phyloP scores from a whole-genome alignment of 2,888 invertebrate genomes.

The Rhagonycha lutea region DNA sequence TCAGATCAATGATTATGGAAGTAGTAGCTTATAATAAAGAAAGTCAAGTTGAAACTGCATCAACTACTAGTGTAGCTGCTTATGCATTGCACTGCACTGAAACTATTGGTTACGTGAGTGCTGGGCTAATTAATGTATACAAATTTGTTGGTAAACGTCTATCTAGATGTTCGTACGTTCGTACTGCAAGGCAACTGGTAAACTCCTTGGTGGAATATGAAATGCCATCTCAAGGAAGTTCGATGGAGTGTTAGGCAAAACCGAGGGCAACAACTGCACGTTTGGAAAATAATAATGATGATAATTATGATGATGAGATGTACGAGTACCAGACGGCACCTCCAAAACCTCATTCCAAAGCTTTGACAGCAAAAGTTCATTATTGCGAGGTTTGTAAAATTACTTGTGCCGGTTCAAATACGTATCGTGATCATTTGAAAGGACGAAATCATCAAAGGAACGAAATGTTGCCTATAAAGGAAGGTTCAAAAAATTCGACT shows the following conservation, averaged over 20 bases:
- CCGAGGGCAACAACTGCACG: no score
- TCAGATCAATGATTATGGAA: slow-evolving; percentile 71
- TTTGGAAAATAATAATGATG: slow-evolving; percentile 61
- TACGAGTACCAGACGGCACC: slow-evolving; percentile 91
- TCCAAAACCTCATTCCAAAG: slow-evolving; percentile 89
- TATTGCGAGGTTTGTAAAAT: slow-evolving; percentile 99
- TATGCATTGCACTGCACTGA: slow-evolving; percentile 70
- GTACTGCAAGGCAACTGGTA: slow-evolving; percentile 44
- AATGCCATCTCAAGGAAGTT: no score
- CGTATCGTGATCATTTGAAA: slow-evolving; percentile 94
- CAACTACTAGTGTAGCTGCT: slow-evolving; percentile 78
- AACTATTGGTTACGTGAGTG: slow-evolving; percentile 69
- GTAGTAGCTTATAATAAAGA: slow-evolving; percentile 85
- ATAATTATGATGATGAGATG: slow-evolving; percentile 85
- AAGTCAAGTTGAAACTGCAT: slow-evolving; percentile 83
- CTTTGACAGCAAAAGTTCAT: no score
- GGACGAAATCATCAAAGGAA: slow-evolving; percentile 99
- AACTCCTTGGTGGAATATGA: no score
- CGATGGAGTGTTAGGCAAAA: background rate
- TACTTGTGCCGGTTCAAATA: slow-evolving; percentile 64
- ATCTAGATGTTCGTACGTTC: slow-evolving; percentile 62
- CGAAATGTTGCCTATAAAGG: slow-evolving; percentile 82
- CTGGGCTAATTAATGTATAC: slow-evolving; percentile 62
- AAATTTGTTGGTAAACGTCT: slow-evolving; percentile 67
- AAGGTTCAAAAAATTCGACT: slow-evolving; percentile 65